Base-by-base conservation (phyloP, 1,140 invertebrate species). In the Globodera rostochiensis region DNA sequence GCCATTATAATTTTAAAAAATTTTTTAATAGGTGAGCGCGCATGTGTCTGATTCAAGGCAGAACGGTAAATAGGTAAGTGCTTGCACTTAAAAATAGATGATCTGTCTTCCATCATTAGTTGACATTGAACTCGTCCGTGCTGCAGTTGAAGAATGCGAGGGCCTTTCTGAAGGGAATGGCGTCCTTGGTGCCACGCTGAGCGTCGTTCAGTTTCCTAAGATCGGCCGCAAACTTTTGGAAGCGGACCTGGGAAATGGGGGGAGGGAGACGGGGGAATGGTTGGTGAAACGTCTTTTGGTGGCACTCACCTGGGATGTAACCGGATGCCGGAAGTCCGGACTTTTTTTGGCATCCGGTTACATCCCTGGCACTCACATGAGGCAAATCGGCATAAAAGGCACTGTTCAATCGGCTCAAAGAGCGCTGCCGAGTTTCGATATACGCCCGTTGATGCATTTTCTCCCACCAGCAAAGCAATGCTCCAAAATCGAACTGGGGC, bases 401-500 rank as follows among this genome's bases (percentile, higher is more conserved):
- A 13, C 13, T n/a, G 73, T 73, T 21, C 73, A 73, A 21, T n/a
- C 73, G 73, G 73, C 13, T n/a, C 13, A 73, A 21, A 15, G 73
- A 47, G n/a, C 21, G 45, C 45, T 73, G 1, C 73, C 45, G 13
- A 15, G 60, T 13, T 66, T 66, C 13, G 60, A 66, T 13, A 21
- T 66, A 66, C 13, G 60, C 60, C 13, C 60, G 1, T 66, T 21
- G 60, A 3, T 66, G 60, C 57, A 83, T 84, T 21, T 66, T n/a
- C 57, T 82, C 83, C 21, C 25, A 21, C 81, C 66, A 69, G 75
- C 82, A 84, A 8, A 84, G 19, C 49, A 74, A 53, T 3, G 82
- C 80, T 19, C 81, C 67, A 70, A 81, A 81, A 50, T 81, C 80
- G 53, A 81, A 82, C 0, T 81, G 21, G 5, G 80, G 80, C 47